Percentiles rank a stretch among this genome's conserved stretches.
Evolutionary conservation across 2,797 vertebrate species (phyloP).

Genomic region (Acridotheres tristis): DNA sequence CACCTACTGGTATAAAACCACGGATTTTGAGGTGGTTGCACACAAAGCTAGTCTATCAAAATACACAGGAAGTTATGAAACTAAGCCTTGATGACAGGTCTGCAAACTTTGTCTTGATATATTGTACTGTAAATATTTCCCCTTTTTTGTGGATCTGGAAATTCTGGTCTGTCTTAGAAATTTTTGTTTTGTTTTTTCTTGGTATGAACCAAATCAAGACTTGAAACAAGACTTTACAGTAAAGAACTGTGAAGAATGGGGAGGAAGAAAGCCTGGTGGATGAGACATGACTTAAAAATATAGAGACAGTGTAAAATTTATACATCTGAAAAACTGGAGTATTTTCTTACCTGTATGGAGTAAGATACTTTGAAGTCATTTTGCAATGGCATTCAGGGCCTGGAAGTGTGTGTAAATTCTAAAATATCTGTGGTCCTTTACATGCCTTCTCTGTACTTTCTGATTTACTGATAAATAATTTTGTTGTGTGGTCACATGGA

Average conservation of each 20-base stretch:
- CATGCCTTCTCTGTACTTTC: background rate
- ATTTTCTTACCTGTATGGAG: background rate
- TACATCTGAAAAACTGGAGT: background rate
- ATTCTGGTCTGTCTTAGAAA: background rate
- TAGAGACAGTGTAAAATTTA: background rate
- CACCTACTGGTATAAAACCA: background rate
- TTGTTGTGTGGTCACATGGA: background rate
- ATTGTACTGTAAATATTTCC: background rate
- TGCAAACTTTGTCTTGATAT: background rate
- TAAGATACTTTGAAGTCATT: background rate
- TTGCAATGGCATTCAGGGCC: background rate
- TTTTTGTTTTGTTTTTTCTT: background rate
- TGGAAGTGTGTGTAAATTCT: background rate
- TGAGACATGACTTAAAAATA: background rate
- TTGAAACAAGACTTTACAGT: background rate
- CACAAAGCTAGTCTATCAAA: background rate
- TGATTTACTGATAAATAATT: background rate
- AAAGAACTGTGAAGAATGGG: background rate
- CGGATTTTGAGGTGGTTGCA: background rate
- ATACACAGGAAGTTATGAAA: background rate
- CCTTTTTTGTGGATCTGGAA: background rate
- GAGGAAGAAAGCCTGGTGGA: fast-evolving
- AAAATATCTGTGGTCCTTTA: background rate
- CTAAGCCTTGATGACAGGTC: background rate
- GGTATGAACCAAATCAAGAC: background rate